Percentiles rank a stretch among this genome's conserved stretches.
phyloP scores from a whole-genome alignment of 1,140 invertebrate species.

The Rhagoletis zephyria region DNA sequence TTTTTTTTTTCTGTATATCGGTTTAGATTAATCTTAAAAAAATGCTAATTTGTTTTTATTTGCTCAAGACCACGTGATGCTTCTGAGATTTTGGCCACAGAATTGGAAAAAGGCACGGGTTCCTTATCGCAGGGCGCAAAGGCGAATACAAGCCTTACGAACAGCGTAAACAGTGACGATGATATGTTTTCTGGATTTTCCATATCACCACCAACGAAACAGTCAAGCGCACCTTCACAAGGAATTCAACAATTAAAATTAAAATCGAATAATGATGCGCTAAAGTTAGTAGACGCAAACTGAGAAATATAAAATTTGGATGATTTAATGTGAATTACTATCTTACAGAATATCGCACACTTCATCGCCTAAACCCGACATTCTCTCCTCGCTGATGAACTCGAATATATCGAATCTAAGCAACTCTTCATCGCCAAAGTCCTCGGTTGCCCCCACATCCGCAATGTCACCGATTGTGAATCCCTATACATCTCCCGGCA shows the following conservation, averaged over 20 bases:
- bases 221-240: slow-evolving; percentile 56
- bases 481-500: slow-evolving; percentile 37
- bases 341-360: slow-evolving; percentile 68
- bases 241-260: slow-evolving; percentile 63
- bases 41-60: not conserved
- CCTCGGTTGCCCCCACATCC: not conserved
- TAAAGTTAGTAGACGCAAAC: slow-evolving; percentile 33
- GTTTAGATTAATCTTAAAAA: not conserved
- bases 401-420: slow-evolving; percentile 61
- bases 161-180: slow-evolving; percentile 58
- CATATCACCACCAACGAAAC: slow-evolving; percentile 59
- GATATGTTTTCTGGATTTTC: slow-evolving; percentile 71
- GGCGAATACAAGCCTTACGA: slow-evolving; percentile 60
- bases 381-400: slow-evolving; percentile 67
- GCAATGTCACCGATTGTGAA: slow-evolving; percentile 21
- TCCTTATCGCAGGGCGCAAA: slow-evolving; percentile 56
- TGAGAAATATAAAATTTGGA: not conserved
- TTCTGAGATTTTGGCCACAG: slow-evolving; percentile 68
- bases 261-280: slow-evolving; percentile 58
- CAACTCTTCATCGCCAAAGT: not conserved
- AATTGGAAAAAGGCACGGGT: slow-evolving; percentile 61
- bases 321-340: slow-evolving; percentile 44
- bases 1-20: no score
- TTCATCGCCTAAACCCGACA: slow-evolving; percentile 63
- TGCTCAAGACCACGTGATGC: slow-evolving; percentile 68